Base-by-base conservation (phyloP, 2,113 vertebrate species). In the Pterophyllum scalare region DNA sequence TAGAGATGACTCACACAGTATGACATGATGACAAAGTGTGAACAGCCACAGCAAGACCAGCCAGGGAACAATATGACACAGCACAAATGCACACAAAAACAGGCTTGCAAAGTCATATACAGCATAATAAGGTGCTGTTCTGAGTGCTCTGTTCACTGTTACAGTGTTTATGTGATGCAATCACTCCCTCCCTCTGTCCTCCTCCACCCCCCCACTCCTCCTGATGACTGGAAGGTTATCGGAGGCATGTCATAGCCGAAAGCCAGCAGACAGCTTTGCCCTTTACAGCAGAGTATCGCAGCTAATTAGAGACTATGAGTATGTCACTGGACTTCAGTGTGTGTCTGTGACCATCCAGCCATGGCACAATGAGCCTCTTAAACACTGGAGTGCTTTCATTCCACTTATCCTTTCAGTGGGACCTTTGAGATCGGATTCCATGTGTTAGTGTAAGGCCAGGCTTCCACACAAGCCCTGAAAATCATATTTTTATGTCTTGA, bases 291-390 rank as follows among this genome's bases (percentile, higher is more conserved):
- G 87, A 81, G 62, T 80, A 87, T 83, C 28, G 2, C 33, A 78
- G 82, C 88, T 92, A 93, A 93, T 94, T 92, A 93, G 87, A 92
- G 59, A 87, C 84, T 84, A 82, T 87, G 90, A 93, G 85, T 91
- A 81, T 84, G 92, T 83, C 85, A 64, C 58, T 77, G 89, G 88
- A 84, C 84, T 85, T 75, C 59, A 57, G 65, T 86, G 77, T 40
- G 54, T 77, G 56, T 77, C 59, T 82, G 59, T 91, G 83, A 65
- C 57, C 67, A 74, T n/a, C 70, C 84, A 85, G 54, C 86, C 59
- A 15, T 84, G 83, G 49, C 24, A 65, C 14, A 31, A 59, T 38
- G 46, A 75, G 70, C 67, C n/a, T 80, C 62, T 81, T 76, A 67
- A 81, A 87, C 54, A 65, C 35, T 76, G 77, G 59, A 75, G 46